Evolutionary conservation across 2,797 vertebrate genomes (phyloP).

Genomic region (Premnoplex brunnescens): DNA sequence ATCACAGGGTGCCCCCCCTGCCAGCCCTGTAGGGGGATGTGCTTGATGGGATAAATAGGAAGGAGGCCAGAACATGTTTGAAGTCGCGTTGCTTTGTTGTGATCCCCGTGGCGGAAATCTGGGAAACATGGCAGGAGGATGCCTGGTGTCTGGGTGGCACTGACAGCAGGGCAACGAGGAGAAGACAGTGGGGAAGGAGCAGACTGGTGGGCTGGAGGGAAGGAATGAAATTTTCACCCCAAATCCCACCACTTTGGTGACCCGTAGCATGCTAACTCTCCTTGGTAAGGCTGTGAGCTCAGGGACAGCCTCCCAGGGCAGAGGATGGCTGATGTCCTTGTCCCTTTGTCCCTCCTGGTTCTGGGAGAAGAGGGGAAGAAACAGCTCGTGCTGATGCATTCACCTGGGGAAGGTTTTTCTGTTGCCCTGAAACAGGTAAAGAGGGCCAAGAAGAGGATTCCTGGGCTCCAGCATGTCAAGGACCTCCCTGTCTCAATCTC

Average conservation of each 20-base stretch:
- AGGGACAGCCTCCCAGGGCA: not conserved
- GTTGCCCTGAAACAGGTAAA: not conserved
- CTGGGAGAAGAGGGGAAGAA: not conserved
- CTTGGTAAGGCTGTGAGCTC: rapidly evolving
- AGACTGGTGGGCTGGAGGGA: not conserved
- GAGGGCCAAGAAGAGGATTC: not conserved
- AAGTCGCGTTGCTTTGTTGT: not conserved
- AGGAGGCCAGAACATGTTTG: constrained; percentile 12
- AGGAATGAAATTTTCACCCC: not conserved
- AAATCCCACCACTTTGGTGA: not conserved
- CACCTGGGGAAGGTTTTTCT: not conserved
- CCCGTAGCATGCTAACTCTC: rapidly evolving
- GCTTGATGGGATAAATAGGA: constrained; percentile 51
- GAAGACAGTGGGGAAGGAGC: not conserved
- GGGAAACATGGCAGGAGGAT: not conserved
- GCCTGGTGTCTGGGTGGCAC: not conserved
- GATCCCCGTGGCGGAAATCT: not conserved
- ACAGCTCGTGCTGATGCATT: rapidly evolving
- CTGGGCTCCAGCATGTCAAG: rapidly evolving
- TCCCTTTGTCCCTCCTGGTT: rapidly evolving
- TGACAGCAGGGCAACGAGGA: rapidly evolving
- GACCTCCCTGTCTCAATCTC: not conserved
- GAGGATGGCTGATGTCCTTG: rapidly evolving
- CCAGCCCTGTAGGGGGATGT: constrained; percentile 70
- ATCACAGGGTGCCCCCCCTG: not conserved